Evolutionary conservation across 2,888 invertebrate genomes (phyloP).

Genomic region (Drosophila lutescens): DNA sequence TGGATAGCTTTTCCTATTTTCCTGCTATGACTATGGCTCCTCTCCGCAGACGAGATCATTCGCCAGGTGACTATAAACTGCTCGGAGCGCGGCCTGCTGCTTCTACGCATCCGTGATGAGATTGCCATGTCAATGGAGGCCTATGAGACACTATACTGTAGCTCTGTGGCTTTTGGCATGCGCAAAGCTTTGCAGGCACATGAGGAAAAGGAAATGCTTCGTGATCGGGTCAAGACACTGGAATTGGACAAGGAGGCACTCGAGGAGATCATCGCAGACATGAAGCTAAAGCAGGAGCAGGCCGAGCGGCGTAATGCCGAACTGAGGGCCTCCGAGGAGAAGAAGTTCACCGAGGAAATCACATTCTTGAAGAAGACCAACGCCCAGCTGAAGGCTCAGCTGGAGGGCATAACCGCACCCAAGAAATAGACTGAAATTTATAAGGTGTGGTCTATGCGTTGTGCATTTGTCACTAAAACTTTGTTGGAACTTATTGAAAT

Average conservation of each 20-base stretch:
- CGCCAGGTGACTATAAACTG: slow-evolving; percentile 99
- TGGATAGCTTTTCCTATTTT: fast-evolving
- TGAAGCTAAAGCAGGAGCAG: slow-evolving; percentile 91
- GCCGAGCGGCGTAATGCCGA: slow-evolving; percentile 93
- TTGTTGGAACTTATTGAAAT: slow-evolving; percentile 57
- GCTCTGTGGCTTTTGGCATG: slow-evolving; percentile 98
- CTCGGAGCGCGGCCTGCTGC: slow-evolving; percentile 96
- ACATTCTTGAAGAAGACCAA: slow-evolving; percentile 97
- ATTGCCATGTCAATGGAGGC: slow-evolving; percentile 98
- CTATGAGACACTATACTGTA: slow-evolving; percentile 98
- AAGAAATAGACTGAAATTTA: slow-evolving; percentile 88
- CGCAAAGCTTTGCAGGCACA: slow-evolving; percentile 96
- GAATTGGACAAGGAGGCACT: slow-evolving; percentile 85
- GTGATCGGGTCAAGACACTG: slow-evolving; percentile 90
- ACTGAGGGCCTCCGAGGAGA: slow-evolving; percentile 94
- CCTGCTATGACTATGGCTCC: neutral
- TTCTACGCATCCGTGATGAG: slow-evolving; percentile 97
- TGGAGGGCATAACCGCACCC: slow-evolving; percentile 97
- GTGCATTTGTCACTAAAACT: slow-evolving; percentile 44
- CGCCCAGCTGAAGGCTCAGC: slow-evolving; percentile 95
- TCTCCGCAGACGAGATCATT: slow-evolving; percentile 90
- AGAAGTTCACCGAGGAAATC: slow-evolving; percentile 96
- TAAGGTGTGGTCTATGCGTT: slow-evolving; percentile 24
- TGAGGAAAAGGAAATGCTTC: slow-evolving; percentile 90
- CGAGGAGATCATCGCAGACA: slow-evolving; percentile 85